phyloP scores from a whole-genome alignment of 2,797 vertebrate species.

The Ceryle rudis region DNA sequence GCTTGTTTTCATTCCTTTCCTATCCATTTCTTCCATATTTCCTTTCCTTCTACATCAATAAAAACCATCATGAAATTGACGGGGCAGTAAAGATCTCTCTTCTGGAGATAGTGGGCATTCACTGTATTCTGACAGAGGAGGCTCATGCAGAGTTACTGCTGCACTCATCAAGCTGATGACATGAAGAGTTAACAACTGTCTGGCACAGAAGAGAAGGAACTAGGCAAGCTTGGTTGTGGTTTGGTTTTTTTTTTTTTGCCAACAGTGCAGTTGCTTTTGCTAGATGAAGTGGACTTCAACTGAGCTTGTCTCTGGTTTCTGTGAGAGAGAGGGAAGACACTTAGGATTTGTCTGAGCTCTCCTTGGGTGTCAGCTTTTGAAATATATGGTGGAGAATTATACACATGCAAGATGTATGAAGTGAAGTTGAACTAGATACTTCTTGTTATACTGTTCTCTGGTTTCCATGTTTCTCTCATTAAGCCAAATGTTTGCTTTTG shows the following conservation, averaged over 20 bases:
- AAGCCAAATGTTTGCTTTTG: not conserved
- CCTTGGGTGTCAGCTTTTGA: not conserved
- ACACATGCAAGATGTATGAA: not conserved
- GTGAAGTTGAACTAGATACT: not conserved
- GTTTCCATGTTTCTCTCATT: not conserved
- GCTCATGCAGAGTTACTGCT: not conserved
- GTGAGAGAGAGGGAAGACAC: not conserved
- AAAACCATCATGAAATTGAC: accelerated
- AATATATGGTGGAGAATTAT: not conserved
- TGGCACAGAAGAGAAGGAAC: not conserved
- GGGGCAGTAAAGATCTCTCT: not conserved
- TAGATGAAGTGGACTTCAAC: not conserved
- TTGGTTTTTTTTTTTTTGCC: not conserved
- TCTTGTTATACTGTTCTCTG: not conserved
- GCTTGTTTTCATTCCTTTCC: not conserved
- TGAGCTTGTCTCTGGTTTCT: not conserved
- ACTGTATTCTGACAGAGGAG: not conserved
- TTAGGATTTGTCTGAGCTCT: not conserved
- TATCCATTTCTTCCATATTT: not conserved
- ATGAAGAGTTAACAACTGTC: not conserved
- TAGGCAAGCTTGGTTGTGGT: not conserved
- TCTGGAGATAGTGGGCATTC: not conserved
- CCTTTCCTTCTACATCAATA: not conserved
- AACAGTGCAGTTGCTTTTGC: not conserved
- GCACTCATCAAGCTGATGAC: not conserved